Evolutionary conservation across 1,140 invertebrate species (phyloP), one percentile per base, ranked within the genome.

Genomic region (Cotesia chilonis): DNA sequence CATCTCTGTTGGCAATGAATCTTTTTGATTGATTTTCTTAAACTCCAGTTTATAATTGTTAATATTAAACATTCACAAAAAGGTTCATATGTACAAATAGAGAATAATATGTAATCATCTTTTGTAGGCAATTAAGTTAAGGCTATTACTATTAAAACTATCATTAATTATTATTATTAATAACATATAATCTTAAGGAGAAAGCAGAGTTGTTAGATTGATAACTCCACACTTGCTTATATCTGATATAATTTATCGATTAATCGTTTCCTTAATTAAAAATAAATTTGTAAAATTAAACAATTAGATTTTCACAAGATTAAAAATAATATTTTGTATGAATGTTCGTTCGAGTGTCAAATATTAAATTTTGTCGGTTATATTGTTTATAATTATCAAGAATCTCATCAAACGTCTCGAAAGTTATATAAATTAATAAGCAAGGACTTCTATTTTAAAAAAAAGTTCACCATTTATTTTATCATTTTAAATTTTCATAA

Each of bases 31-130:
- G 4, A 7, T 47, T 47, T 47, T 5, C 6, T 47, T 47, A 47
- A 47, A 47, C 41, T 9, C 1, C 41, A 47, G 28, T 47, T 47
- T 9, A 47, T 47, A 6, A 47, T n/a, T 55, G 3, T 14, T 55
- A 55, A 55, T 12, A 9, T 47, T 0, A 66, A 20, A 14, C 41
- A 7, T 0, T 69, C 63, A 60, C n/a, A 68, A 74, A 74, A 55
- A n/a, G 65, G 70, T 77, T 77, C 73, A 75, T 73, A 71, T 12
- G 54, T 69, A 66, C 47, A 73, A 69, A 61, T 60, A 63, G 52
- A 47, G 52, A 55, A 1, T 55, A 55, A 55, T 55, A 55, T 14
- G 17, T 55, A 14, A 55, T 55, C 5, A 55, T 55, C 5, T 55
- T 55, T 14, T n/a, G 12, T 55, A 14, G 54, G 54, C 17, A 55